Conservation (phyloP, 1,140 invertebrate species). For the Pissodes strobi region DNA sequence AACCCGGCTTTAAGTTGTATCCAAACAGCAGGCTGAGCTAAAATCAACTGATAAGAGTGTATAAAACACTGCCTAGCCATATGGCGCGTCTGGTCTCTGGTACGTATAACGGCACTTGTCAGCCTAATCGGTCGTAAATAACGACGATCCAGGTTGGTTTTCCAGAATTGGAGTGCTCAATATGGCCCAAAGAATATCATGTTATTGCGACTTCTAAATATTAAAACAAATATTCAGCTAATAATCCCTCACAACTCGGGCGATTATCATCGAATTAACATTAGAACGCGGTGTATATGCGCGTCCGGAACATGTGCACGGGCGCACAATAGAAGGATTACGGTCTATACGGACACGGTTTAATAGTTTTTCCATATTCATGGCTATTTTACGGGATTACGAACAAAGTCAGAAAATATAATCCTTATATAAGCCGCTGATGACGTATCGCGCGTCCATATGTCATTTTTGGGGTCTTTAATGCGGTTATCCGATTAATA, state of each 20-base stretch:
- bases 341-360: no score
- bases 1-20: neutral
- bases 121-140: neutral
- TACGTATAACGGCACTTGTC: neutral
- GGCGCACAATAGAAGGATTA: no score
- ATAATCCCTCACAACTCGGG: no score
- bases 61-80: neutral
- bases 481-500: conserved; percentile 19
- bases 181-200: no score
- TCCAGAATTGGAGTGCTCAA: no score
- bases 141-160: neutral
- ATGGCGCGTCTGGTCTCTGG: neutral
- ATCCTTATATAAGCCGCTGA: conserved; percentile 8
- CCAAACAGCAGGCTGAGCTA: neutral
- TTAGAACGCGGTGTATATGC: no score
- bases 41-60: neutral
- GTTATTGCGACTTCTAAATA: no score
- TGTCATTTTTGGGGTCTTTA: conserved; percentile 12
- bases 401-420: conserved; percentile 24
- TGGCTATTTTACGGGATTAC: conserved; percentile 24
- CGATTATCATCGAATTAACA: no score
- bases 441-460: conserved; percentile 22
- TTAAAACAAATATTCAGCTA: no score
- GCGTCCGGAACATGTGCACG: no score
- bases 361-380: conserved; percentile 28